Evolutionary conservation across 2,113 vertebrate genomes (phyloP), one percentile per base, ranked within the genome.

Genomic region (Ancistrus triradiatus): DNA sequence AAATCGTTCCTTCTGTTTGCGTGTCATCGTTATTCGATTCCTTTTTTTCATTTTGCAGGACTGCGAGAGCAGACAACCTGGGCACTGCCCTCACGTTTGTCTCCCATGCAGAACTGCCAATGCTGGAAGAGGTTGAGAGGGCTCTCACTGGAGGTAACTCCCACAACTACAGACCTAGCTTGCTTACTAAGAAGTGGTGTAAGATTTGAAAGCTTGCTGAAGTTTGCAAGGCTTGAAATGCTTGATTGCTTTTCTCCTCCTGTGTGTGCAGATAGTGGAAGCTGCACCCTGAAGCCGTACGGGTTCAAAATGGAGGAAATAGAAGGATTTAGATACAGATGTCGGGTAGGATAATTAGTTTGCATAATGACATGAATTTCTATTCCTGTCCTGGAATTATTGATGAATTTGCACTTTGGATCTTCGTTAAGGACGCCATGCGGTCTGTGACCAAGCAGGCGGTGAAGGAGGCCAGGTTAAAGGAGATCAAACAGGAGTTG

Each of bases 401-500:
- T n/a, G n/a, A n/a, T n/a, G n/a, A n/a, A n/a, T 4, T 28, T 33
- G n/a, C 11, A 42, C 6, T 61, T 42, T 47, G 43, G 53, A 0
- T 51, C 14, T 10, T 7, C 13, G 11, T 46, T n/a, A n/a, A 97
- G 95, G 94, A 97, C 0, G 95, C 93, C 19, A 97, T 97, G 95
- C 88, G 91, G 14, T 92, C 95, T 0, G 92, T 98, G 69, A 96
- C 94, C 0, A 97, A 97, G 76, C 94, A 97, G 76, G 89, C 91
- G 0, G 90, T 96, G 49, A 91, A 81, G 22, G 95, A 96, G 67
- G 95, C 95, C 0, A 75, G 93, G 33, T 76, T 98, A 73, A 93
- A 93, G 24, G 95, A 98, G 84, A 92, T 97, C 80, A 94, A 93
- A 61, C 90, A 92, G n/a, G 94, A 98, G 74, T 85, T 97, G 56